phyloP scores from a whole-genome alignment of 2,797 vertebrate genomes.

The Acanthurus leucopareius region DNA sequence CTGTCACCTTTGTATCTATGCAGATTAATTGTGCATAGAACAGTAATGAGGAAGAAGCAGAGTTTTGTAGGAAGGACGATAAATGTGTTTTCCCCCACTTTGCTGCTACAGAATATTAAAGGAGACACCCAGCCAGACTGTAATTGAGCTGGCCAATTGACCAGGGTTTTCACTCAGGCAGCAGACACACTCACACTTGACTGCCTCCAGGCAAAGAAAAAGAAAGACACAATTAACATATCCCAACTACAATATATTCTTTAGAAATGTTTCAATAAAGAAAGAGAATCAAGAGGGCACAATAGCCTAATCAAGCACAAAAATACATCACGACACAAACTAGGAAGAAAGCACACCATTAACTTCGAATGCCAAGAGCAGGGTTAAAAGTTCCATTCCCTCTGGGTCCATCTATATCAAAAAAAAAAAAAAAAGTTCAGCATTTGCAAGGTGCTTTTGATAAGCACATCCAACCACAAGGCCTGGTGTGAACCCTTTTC shows the following conservation, averaged over 20 bases:
- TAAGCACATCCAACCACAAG: conserved; percentile 24
- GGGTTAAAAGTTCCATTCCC: conserved; percentile 19
- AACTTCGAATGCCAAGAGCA: conserved; percentile 10
- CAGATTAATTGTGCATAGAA: conserved; percentile 39
- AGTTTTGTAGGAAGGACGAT: conserved; percentile 67
- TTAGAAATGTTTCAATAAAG: conserved; percentile 18
- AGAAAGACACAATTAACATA: conserved; percentile 33
- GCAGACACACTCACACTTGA: conserved; percentile 29
- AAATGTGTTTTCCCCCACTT: conserved; percentile 48
- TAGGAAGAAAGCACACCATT: background rate
- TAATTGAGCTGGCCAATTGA: conserved; percentile 75
- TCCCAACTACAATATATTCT: conserved; percentile 10
- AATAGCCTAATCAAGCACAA: conserved; percentile 22
- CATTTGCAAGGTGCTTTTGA: conserved; percentile 31
- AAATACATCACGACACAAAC: conserved; percentile 2
- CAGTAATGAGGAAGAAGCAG: conserved; percentile 49
- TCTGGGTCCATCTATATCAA: background rate
- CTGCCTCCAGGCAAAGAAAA: conserved; percentile 19
- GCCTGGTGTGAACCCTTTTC: conserved; percentile 21
- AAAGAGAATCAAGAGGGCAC: conserved; percentile 20
- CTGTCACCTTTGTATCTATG: conserved; percentile 4
- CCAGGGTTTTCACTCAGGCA: conserved; percentile 43
- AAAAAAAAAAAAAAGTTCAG: background rate
- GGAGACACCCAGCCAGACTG: conserved; percentile 65
- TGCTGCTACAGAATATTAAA: conserved; percentile 31